Conservation (phyloP, 2,888 invertebrate species). For the Timema cristinae region DNA sequence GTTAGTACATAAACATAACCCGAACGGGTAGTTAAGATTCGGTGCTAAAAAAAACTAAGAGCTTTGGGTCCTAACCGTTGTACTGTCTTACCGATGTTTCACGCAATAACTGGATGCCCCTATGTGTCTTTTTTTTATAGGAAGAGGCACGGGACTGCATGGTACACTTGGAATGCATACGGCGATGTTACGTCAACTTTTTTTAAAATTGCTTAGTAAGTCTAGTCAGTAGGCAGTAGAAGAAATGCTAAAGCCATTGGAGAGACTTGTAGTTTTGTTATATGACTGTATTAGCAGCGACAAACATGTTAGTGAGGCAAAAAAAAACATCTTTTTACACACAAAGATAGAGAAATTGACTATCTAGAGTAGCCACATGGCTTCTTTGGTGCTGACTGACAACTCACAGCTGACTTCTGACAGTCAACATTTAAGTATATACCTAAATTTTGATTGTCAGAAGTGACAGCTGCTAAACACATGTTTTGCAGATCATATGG, state of each 20-base stretch:
- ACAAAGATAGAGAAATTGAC: constrained; percentile 8
- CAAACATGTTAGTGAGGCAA: neutral
- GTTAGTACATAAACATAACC: too few species aligned
- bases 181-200: neutral
- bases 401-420: too few species aligned
- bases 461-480: too few species aligned
- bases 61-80: neutral
- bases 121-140: neutral
- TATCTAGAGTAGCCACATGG: too few species aligned
- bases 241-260: constrained; percentile 3
- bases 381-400: too few species aligned
- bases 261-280: neutral
- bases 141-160: constrained; percentile 2
- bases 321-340: neutral
- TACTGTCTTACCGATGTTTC: constrained; percentile 4
- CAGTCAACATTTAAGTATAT: too few species aligned
- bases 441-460: too few species aligned
- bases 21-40: too few species aligned
- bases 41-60: neutral
- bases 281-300: neutral
- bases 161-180: neutral
- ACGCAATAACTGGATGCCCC: neutral
- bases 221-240: neutral
- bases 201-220: neutral
- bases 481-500: too few species aligned